A percentile compares a stretch with the other conserved stretches of the same genome.
phyloP scores from a whole-genome alignment of 2,797 vertebrate genomes.

The Emydoidea blandingii region DNA sequence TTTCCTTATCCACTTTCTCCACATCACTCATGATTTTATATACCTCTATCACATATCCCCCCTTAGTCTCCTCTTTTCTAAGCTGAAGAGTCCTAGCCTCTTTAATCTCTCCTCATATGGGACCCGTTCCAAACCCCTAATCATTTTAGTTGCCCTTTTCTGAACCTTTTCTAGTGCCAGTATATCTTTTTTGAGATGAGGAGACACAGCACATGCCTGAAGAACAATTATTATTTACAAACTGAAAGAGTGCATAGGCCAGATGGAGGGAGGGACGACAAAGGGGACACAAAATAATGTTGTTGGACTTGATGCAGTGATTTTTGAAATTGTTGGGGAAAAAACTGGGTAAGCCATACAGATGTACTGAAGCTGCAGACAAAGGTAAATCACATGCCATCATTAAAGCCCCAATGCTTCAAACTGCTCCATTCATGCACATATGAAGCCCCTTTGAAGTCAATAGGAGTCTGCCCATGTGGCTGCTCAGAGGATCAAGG shows the following conservation, averaged over 20 bases:
- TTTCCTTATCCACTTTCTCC: too few relatives aligned
- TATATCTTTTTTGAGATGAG: too few relatives aligned
- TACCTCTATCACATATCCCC: too few relatives aligned
- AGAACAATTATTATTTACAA: not conserved
- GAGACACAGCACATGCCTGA: not conserved
- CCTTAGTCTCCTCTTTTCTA: too few relatives aligned
- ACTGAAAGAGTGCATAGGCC: not conserved
- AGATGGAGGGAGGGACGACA: not conserved
- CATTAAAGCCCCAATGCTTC: not conserved
- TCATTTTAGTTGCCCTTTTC: too few relatives aligned
- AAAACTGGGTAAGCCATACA: not conserved
- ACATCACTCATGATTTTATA: too few relatives aligned
- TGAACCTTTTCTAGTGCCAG: too few relatives aligned
- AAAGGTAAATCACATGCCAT: not conserved
- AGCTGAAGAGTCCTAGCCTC: too few relatives aligned
- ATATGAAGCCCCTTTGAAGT: not conserved
- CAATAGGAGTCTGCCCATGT: not conserved
- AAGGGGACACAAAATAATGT: not conserved
- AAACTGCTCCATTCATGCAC: not conserved
- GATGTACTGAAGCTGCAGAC: not conserved
- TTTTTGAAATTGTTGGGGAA: not conserved
- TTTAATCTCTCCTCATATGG: too few relatives aligned
- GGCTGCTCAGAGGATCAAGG: not conserved
- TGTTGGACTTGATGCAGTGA: not conserved
- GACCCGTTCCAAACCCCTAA: too few relatives aligned